Percentiles rank a stretch among this genome's conserved stretches.
These are phyloP conservation scores for Bombus soroeensis DNA, from an alignment of 1,140 invertebrate species.

Conservation along the genomic window DNA sequence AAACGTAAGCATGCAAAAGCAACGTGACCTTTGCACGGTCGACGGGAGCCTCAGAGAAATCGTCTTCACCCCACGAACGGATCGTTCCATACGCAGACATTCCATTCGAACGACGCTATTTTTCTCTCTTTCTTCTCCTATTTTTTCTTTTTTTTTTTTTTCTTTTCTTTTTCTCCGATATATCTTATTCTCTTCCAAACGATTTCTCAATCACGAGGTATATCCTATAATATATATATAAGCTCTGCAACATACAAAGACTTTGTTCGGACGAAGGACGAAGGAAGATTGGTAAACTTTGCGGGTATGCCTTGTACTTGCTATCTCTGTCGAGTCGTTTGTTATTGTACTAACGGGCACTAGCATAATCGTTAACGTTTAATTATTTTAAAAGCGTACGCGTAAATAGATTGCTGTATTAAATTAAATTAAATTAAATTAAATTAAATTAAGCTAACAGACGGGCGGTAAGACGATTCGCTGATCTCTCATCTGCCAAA, in stretches of 20 bases:
- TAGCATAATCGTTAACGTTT: slow-evolving; percentile 60
- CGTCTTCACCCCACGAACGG: slow-evolving; percentile 50
- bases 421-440: slow-evolving; percentile 56
- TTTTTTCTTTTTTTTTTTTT: not conserved
- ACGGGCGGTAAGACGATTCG: slow-evolving; percentile 66
- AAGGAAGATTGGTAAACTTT: not conserved
- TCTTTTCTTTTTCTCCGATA: rapidly evolving
- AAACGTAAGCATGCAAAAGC: slow-evolving; percentile 52
- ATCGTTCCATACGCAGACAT: slow-evolving; percentile 78
- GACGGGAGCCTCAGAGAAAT: slow-evolving; percentile 70
- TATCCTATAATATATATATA: too few species aligned
- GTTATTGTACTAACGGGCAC: slow-evolving; percentile 31
- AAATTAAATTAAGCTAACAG: slow-evolving; percentile 54
- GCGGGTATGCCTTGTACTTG: not conserved
- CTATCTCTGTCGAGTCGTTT: slow-evolving; percentile 6
- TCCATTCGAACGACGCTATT: slow-evolving; percentile 71
- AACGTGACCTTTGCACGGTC: slow-evolving; percentile 58
- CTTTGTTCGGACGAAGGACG: not conserved
- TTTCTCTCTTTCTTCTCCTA: slow-evolving; percentile 11
- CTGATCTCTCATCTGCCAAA: slow-evolving; percentile 68
- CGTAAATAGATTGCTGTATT: slow-evolving; percentile 31
- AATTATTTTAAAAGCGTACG: not conserved
- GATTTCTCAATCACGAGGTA: not conserved
- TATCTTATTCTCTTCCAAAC: slow-evolving; percentile 1
- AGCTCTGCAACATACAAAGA: rapidly evolving